phyloP scores from a whole-genome alignment of 2,888 invertebrate genomes.

The Drepanosiphum platanoidis region DNA sequence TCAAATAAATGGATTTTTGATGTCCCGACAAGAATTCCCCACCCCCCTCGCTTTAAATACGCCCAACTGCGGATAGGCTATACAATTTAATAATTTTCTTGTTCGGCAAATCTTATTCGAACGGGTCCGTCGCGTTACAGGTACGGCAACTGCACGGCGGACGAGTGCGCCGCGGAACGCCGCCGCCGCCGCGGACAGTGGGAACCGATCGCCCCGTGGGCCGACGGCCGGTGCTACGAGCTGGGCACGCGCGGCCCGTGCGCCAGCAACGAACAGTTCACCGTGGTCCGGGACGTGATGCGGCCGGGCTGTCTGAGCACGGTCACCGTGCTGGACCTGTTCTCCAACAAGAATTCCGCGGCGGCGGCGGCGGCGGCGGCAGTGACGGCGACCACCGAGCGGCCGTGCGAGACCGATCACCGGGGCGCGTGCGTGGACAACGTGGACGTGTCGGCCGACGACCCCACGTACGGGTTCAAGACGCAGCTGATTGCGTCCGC shows the following conservation, averaged over 20 bases:
- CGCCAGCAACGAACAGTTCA: slow-evolving; percentile 15
- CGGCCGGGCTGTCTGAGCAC: slow-evolving; percentile 25
- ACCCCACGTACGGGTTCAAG: background rate
- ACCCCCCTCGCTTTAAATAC: too few relatives aligned
- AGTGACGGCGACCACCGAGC: background rate
- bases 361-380: background rate
- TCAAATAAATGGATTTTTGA: too few relatives aligned
- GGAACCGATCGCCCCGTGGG: slow-evolving; percentile 9
- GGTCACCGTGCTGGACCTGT: background rate
- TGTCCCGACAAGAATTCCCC: too few relatives aligned
- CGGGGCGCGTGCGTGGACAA: slow-evolving; percentile 38
- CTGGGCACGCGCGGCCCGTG: slow-evolving; percentile 58
- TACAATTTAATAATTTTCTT: too few relatives aligned
- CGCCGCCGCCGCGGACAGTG: background rate
- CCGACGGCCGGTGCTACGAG: slow-evolving; percentile 54
- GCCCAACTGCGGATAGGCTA: too few relatives aligned
- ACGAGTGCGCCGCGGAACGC: background rate
- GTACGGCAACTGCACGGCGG: slow-evolving; percentile 33
- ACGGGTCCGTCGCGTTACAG: background rate
- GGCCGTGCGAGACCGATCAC: slow-evolving; percentile 58
- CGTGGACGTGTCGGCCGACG: background rate
- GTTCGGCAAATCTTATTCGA: too few relatives aligned
- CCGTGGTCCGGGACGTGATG: background rate
- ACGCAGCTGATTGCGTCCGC: background rate
- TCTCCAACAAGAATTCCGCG: slow-evolving; percentile 10